A percentile compares a stretch with the other conserved stretches of the same genome.
Evolutionary conservation across 2,888 invertebrate species (phyloP).

Genomic region (Seira musarum): DNA sequence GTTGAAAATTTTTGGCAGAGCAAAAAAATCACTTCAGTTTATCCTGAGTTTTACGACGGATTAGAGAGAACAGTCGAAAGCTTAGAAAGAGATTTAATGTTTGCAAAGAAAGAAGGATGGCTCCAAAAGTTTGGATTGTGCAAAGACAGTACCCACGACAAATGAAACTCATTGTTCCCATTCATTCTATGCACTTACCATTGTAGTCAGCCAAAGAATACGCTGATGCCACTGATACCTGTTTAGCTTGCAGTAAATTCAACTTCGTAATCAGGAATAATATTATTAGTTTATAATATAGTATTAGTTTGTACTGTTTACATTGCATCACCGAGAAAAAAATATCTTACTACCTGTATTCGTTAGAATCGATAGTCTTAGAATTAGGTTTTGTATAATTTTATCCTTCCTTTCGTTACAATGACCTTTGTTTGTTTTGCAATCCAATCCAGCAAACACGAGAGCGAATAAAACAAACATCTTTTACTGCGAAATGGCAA

Average conservation of each 20-base stretch:
- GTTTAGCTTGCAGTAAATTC: not conserved
- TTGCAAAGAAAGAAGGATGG: slow-evolving; percentile 19
- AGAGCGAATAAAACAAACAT: too few species aligned
- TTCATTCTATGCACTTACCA: not conserved
- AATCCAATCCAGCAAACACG: too few species aligned
- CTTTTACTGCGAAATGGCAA: too few species aligned
- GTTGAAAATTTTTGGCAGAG: slow-evolving; percentile 17
- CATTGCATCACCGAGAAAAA: too few species aligned
- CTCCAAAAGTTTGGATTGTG: slow-evolving; percentile 23
- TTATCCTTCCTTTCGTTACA: too few species aligned
- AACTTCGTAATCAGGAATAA: not conserved
- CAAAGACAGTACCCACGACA: too few species aligned
- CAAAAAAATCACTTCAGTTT: not conserved
- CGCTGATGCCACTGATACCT: not conserved
- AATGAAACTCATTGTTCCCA: too few species aligned
- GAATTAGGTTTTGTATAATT: too few species aligned
- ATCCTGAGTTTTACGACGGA: slow-evolving; percentile 13
- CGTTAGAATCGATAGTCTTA: too few species aligned
- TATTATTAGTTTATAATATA: not conserved
- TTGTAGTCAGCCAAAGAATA: not conserved
- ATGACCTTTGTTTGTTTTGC: too few species aligned
- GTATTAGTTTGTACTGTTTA: too few species aligned
- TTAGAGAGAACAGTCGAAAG: not conserved
- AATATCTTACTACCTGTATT: too few species aligned
- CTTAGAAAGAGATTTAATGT: slow-evolving; percentile 18